phyloP scores from a whole-genome alignment of 2,797 vertebrate species.

The Acrocephalus scirpaceus region DNA sequence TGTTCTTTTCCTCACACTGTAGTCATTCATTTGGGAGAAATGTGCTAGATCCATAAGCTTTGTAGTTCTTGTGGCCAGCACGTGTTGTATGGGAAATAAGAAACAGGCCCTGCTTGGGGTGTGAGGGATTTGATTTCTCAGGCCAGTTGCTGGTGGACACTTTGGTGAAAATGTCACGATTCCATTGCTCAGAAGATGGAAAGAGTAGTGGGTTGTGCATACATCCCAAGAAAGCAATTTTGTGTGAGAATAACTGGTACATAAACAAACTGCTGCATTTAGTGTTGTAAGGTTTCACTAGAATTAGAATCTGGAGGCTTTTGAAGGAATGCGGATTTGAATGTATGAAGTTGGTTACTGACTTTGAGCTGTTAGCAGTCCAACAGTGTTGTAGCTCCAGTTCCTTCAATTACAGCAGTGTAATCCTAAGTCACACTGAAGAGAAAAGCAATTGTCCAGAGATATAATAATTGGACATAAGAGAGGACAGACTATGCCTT shows the following conservation, averaged over 20 bases:
- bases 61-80: not conserved
- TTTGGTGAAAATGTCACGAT: not conserved
- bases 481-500: not conserved
- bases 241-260: not conserved
- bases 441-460: not conserved
- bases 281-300: not conserved
- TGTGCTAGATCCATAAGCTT: not conserved
- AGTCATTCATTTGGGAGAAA: not conserved
- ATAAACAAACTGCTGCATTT: not conserved
- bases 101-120: not conserved
- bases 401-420: not conserved
- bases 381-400: not conserved
- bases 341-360: not conserved
- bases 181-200: not conserved
- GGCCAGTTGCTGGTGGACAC: not conserved
- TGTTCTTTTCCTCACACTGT: accelerated
- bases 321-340: not conserved
- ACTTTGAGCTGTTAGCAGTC: not conserved
- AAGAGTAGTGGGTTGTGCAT: not conserved
- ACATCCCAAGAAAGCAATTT: too few relatives aligned
- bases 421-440: not conserved
- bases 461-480: too few relatives aligned
- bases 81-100: accelerated
- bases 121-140: not conserved
- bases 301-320: not conserved